Evolutionary conservation across 2,888 invertebrate species (phyloP).

Genomic region (Noctua fimbriata): DNA sequence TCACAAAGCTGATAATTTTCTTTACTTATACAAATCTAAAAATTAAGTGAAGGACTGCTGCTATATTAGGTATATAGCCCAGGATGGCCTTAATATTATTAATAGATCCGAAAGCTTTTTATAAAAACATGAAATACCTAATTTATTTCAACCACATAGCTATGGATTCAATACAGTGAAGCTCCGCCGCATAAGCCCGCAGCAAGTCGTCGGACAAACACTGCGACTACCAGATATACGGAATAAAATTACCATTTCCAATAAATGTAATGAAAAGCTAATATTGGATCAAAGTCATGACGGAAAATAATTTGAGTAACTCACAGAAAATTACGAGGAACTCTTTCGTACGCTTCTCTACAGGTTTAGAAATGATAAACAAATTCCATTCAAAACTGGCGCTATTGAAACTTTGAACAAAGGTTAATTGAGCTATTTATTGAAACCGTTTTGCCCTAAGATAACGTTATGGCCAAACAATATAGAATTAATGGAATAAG

Average conservation of each 20-base stretch:
- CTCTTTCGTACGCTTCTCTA: constrained; percentile 8
- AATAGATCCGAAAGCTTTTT: background rate
- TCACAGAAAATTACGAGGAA: background rate
- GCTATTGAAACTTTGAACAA: constrained; percentile 41
- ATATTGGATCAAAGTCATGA: constrained; percentile 27
- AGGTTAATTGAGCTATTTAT: constrained; percentile 15
- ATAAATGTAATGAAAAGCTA: constrained; percentile 50
- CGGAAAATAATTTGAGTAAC: constrained; percentile 31
- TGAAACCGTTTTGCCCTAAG: constrained; percentile 18
- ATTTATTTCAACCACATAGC: background rate
- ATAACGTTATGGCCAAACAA: constrained; percentile 15
- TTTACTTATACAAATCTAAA: background rate
- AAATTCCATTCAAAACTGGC: constrained; percentile 28
- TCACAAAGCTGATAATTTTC: background rate
- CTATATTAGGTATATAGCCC: background rate
- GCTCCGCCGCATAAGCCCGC: background rate
- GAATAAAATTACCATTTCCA: constrained; percentile 40
- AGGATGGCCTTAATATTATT: background rate
- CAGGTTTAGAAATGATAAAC: constrained; percentile 22
- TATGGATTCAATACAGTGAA: constrained; percentile 13
- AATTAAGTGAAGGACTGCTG: background rate
- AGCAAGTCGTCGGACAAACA: constrained; percentile 32
- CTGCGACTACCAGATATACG: constrained; percentile 22
- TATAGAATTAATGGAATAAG: constrained; percentile 8
- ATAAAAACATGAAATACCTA: background rate